These are phyloP conservation scores for Dipodomys merriami DNA, from an alignment of 2,113 vertebrate species.

Conservation along the genomic window DNA sequence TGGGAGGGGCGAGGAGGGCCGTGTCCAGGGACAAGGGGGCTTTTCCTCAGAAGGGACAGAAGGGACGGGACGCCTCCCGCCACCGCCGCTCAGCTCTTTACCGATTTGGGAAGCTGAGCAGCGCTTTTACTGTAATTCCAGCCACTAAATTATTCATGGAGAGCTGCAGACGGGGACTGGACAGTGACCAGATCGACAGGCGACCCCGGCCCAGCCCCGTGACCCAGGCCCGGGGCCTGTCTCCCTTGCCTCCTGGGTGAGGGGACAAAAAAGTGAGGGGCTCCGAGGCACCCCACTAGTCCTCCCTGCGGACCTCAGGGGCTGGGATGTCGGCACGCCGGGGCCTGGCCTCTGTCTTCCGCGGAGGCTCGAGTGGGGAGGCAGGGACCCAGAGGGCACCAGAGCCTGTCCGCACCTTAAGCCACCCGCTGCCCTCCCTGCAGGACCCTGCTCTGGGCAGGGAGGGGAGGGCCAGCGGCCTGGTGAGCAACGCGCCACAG, in stretches of 20 bases:
- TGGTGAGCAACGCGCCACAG: too few species aligned
- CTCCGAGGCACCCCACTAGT: background rate
- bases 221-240: background rate
- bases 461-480: accelerated
- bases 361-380: background rate
- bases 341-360: background rate
- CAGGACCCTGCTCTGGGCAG: background rate
- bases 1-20: background rate
- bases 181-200: constrained; percentile 50
- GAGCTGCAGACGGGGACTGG: constrained; percentile 69
- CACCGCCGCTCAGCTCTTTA: constrained; percentile 66
- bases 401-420: background rate
- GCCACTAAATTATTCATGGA: constrained; percentile 85
- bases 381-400: background rate
- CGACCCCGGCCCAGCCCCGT: background rate
- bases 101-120: constrained; percentile 78
- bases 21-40: constrained; percentile 71
- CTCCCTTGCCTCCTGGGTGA: background rate
- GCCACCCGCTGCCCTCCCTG: background rate
- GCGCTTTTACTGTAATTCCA: constrained; percentile 85
- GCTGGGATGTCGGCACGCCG: background rate
- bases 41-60: constrained; percentile 79
- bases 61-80: constrained; percentile 63
- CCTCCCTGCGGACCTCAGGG: background rate
- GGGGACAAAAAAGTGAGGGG: background rate